Base-by-base conservation (phyloP, 1,140 invertebrate genomes). In the Sogatella furcifera region DNA sequence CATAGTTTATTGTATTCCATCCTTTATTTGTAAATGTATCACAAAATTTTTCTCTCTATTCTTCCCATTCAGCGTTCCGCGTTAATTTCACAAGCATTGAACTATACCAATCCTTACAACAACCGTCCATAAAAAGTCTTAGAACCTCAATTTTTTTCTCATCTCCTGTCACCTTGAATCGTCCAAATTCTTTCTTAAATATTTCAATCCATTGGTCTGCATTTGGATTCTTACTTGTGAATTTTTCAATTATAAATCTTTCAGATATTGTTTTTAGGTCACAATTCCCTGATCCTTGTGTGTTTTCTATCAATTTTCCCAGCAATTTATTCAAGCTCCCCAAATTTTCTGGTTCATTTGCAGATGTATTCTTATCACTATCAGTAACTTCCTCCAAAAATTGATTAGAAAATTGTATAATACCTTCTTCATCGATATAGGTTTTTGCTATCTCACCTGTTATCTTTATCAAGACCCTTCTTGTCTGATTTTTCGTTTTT, bases 41-140 rank as follows among this genome's bases (percentile, higher is more conserved):
- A 64, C 64, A 68, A 64, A 70, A 70, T 13, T 64, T 67, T 3
- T 62, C 28, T 66, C 67, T 72, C 70, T 69, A 72, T 55, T 52
- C 13, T 34, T 13, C 6, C 68, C 70, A 72, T 44, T 65, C 65
- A 5, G 69, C 62, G 8, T 70, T 63, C 0, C 70, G 55, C 13
- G 67, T 67, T 2, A 64, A 61, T 68, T 69, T 69, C 60, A 68
- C 68, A 28, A 69, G 24, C 64, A 68, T 69, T 62, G 63, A 65
- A 46, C 60, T 60, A 41, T 70, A 70, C 69, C 70, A 73, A 54
- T 72, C 68, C 28, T 43, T 42, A 64, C 66, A 68, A 2, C 65
- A 65, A 17, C 68, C 62, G 1, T 70, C 69, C 15, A 71, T 41
- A 61, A 72, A n/a, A n/a, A n/a, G n/a, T n/a, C n/a, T n/a, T n/a